These are phyloP conservation scores for Drosophila macrospina DNA, from an alignment of 2,888 invertebrate species.

Conservation along the genomic window DNA sequence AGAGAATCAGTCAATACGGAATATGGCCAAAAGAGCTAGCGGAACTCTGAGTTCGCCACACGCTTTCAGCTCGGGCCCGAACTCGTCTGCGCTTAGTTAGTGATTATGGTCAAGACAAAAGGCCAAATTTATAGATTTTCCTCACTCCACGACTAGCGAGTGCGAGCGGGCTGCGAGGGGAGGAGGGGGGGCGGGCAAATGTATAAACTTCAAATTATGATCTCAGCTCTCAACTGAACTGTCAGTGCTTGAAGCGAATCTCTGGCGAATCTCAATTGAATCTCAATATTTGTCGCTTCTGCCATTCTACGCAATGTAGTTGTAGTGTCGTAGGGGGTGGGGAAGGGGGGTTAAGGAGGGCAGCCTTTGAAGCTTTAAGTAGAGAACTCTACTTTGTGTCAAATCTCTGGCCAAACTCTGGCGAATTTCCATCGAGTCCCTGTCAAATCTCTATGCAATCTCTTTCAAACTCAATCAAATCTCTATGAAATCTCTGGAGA, in stretches of 20 bases:
- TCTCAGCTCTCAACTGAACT: neutral
- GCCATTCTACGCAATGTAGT: no score
- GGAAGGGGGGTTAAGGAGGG: no score
- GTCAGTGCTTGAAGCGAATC: neutral
- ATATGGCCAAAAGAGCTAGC: constrained; percentile 34
- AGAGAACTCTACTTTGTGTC: neutral
- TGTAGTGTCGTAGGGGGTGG: no score
- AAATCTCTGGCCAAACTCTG: no score
- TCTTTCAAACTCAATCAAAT: no score
- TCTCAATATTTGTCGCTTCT: neutral
- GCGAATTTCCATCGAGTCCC: no score
- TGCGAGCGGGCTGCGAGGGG: no score
- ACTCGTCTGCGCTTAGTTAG: constrained; percentile 19
- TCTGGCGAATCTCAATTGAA: neutral
- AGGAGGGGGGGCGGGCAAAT: no score
- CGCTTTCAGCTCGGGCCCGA: constrained; percentile 7
- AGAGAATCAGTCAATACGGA: no score
- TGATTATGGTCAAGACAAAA: constrained; percentile 36
- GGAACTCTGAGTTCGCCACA: constrained; percentile 29
- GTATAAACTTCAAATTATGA: neutral
- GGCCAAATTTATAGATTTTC: constrained; percentile 16
- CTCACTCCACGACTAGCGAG: neutral
- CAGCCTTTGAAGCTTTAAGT: no score
- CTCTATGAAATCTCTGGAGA: no score
- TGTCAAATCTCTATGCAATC: no score